These are phyloP conservation scores for Tragelaphus eurycerus DNA, from an alignment of 2,797 vertebrate genomes.

Conservation along the genomic window DNA sequence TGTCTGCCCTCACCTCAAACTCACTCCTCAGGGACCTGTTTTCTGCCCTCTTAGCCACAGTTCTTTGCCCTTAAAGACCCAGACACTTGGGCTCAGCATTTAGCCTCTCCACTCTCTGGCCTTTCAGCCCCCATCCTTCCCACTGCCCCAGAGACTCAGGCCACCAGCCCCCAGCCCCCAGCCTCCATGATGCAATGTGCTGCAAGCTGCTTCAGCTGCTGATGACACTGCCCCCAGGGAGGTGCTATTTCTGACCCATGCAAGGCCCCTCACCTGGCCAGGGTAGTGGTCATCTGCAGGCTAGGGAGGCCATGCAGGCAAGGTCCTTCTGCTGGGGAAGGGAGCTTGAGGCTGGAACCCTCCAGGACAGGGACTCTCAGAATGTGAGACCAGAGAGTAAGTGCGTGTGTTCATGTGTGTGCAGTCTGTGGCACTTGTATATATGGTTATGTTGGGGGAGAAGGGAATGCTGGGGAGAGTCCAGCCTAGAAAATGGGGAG, in stretches of 20 bases:
- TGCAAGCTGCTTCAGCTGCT: constrained; percentile 63
- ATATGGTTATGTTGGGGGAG: not conserved
- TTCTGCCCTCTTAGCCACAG: not conserved
- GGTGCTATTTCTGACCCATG: constrained; percentile 66
- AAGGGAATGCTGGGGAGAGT: not conserved
- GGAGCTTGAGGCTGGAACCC: not conserved
- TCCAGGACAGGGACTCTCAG: not conserved
- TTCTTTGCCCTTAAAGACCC: not conserved
- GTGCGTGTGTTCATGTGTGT: not conserved
- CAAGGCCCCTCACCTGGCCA: constrained; percentile 11
- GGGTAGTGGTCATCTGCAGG: constrained; percentile 40
- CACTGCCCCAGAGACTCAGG: constrained; percentile 60
- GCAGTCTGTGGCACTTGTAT: not conserved
- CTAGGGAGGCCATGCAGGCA: not conserved
- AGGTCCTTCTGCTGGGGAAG: constrained; percentile 9
- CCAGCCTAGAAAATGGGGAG: not conserved
- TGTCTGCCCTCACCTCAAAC: not conserved
- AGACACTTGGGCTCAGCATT: not conserved
- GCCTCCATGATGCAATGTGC: constrained; percentile 74
- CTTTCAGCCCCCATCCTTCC: constrained; percentile 26
- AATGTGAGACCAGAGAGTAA: not conserved
- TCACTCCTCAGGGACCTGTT: not conserved
- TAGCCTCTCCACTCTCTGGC: constrained; percentile 15
- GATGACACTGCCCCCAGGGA: constrained; percentile 72
- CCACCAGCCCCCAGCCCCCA: constrained; percentile 65